phyloP scores from a whole-genome alignment of 2,888 invertebrate genomes.

The Hanleya hanleyi region DNA sequence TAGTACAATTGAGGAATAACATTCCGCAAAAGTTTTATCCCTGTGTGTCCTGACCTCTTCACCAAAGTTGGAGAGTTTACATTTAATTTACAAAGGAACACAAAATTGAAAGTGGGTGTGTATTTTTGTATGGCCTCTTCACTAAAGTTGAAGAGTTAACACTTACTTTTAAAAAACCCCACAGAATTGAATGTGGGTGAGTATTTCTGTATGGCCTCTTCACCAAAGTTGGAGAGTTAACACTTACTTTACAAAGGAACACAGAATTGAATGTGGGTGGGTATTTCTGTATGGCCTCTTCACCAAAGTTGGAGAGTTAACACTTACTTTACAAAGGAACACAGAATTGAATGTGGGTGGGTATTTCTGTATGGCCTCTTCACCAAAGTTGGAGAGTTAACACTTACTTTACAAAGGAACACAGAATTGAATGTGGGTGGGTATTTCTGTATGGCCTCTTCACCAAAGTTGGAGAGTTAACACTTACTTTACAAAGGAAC shows the following conservation, averaged over 20 bases:
- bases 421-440: conserved; percentile 49
- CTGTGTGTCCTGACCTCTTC: no score
- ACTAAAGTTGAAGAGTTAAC: no score
- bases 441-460: neutral
- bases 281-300: neutral
- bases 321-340: conserved; percentile 59
- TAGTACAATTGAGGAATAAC: no score
- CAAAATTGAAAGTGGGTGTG: no score
- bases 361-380: neutral
- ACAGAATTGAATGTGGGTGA: no score
- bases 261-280: conserved; percentile 49
- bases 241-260: conserved; percentile 61
- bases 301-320: neutral
- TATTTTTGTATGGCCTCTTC: no score
- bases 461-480: neutral
- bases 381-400: neutral
- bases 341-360: conserved; percentile 49
- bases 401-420: conserved; percentile 59
- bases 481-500: conserved; percentile 60
- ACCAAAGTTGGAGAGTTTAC: no score
- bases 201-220: no score
- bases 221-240: no score
- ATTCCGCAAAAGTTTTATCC: no score
- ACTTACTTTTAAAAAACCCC: no score
- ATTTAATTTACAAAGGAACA: no score